Conservation (phyloP, 2,797 vertebrate genomes). For the Echeneis naucrates region DNA sequence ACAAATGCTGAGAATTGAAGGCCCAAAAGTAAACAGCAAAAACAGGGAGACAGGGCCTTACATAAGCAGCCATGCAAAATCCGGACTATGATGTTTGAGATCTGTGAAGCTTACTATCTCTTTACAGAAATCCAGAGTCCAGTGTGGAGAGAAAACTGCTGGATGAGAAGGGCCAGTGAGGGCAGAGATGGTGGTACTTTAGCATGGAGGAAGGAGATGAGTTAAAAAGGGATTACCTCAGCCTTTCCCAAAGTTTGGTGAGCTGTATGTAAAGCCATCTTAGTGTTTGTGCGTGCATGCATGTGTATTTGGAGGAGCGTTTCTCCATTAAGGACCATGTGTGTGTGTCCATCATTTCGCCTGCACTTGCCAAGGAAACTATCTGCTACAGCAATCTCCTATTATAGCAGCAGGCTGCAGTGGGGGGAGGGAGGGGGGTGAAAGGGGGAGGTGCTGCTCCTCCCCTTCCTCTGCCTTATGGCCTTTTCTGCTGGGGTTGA, state of each 20-base stretch:
- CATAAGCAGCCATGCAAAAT: conserved; percentile 3
- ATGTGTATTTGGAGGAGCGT: conserved; percentile 40
- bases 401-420: conserved; percentile 83
- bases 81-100: conserved; percentile 8
- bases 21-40: conserved; percentile 10
- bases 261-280: conserved; percentile 50
- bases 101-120: conserved; percentile 17
- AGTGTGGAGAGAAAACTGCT: conserved; percentile 17
- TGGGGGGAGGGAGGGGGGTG: conserved; percentile 22
- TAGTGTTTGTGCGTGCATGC: conserved; percentile 23
- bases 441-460: conserved; percentile 44
- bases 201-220: conserved; percentile 37
- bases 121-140: conserved; percentile 14
- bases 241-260: conserved; percentile 54
- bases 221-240: conserved; percentile 69
- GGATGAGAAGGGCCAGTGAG: conserved; percentile 21
- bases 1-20: conserved; percentile 16
- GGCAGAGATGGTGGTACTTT: conserved; percentile 34
- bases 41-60: conserved; percentile 14
- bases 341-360: conserved; percentile 83
- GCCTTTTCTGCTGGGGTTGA: conserved; percentile 73
- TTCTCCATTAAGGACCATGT: conserved; percentile 77
- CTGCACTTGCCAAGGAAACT: conserved; percentile 81
- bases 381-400: conserved; percentile 83
- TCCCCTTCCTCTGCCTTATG: conserved; percentile 66